These are phyloP conservation scores for Galeruca laticollis DNA, from an alignment of 2,888 invertebrate genomes.

Conservation along the genomic window DNA sequence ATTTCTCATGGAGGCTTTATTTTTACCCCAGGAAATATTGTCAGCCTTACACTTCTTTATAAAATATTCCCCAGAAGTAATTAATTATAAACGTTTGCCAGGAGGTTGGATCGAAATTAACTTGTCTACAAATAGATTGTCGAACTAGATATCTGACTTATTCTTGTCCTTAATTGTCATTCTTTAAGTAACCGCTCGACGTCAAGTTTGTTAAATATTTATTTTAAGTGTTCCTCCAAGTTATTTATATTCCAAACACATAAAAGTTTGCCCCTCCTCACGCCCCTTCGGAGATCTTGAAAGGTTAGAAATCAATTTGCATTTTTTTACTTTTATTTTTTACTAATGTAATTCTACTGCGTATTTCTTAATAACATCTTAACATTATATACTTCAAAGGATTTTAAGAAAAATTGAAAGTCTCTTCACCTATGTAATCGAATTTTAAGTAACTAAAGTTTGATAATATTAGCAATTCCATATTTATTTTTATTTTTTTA, in stretches of 20 bases:
- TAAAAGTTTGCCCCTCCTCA: conserved; percentile 1
- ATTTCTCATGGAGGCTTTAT: conserved; percentile 3
- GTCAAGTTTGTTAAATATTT: conserved; percentile 38
- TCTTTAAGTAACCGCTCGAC: conserved; percentile 36
- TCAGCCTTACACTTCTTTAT: conserved; percentile 12
- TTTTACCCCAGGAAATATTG: conserved; percentile 8
- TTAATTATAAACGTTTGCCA: conserved; percentile 28
- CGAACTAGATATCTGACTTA: conserved; percentile 41
- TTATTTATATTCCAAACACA: conserved; percentile 30
- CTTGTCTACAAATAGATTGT: conserved; percentile 30
- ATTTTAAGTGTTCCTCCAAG: conserved; percentile 31
- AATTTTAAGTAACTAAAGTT: no score
- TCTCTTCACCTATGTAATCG: no score
- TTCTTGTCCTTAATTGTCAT: conserved; percentile 50
- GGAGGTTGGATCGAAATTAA: conserved; percentile 31
- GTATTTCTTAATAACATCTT: neutral
- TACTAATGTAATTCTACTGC: neutral
- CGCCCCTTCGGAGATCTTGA: neutral
- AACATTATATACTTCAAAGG: no score
- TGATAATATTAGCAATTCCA: no score
- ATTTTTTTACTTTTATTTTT: conserved; percentile 2
- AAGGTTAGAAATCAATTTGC: conserved; percentile 19
- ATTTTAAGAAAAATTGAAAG: no score
- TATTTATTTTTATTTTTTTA: no score
- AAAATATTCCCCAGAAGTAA: conserved; percentile 27